Conservation (phyloP, 2,888 invertebrate species). For the Drosophila cyrtoloma region DNA sequence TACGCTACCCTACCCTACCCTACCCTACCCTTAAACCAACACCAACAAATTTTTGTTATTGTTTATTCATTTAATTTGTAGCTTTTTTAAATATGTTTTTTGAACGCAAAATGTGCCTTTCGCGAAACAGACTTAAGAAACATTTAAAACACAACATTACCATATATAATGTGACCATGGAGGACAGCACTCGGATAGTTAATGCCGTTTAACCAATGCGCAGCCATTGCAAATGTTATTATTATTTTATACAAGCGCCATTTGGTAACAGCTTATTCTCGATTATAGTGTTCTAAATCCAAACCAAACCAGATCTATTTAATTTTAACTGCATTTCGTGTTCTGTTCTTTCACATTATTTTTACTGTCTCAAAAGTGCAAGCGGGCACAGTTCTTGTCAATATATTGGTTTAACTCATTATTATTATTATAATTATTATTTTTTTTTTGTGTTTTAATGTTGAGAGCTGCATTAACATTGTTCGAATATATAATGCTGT, state of each 20-base stretch:
- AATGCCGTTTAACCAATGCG: constrained; percentile 23
- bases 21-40: background rate
- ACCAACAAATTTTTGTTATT: constrained; percentile 29
- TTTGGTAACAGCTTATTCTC: constrained; percentile 30
- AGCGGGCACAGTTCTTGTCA: constrained; percentile 37
- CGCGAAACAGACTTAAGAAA: constrained; percentile 29
- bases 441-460: constrained; percentile 21
- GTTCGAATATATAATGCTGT: constrained; percentile 47
- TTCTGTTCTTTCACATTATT: background rate
- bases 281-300: constrained; percentile 18
- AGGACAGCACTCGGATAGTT: constrained; percentile 27
- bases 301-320: constrained; percentile 17
- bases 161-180: constrained; percentile 26
- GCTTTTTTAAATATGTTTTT: constrained; percentile 12
- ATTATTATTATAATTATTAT: constrained; percentile 15
- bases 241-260: constrained; percentile 25
- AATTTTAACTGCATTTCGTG: constrained; percentile 6
- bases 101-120: constrained; percentile 49
- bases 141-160: constrained; percentile 16
- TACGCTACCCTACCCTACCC: background rate
- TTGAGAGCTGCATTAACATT: constrained; percentile 29
- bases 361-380: constrained; percentile 12
- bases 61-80: constrained; percentile 31
- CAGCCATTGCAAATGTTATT: constrained; percentile 49
- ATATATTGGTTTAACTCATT: constrained; percentile 34